phyloP scores from a whole-genome alignment of 2,888 invertebrate species.

The Leucophenga maculata region DNA sequence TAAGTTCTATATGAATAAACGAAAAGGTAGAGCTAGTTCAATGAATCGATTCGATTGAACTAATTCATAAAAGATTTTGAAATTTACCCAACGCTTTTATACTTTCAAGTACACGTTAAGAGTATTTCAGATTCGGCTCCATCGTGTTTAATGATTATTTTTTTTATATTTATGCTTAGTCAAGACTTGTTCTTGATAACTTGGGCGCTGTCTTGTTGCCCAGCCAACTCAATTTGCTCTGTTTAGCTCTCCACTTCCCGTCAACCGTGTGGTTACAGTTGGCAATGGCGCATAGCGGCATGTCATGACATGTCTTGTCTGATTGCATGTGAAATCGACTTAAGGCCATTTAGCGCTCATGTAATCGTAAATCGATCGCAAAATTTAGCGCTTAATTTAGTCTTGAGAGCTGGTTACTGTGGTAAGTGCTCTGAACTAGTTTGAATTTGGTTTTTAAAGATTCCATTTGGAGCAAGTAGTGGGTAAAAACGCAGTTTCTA shows the following conservation, averaged over 20 bases:
- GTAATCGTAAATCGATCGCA: constrained; percentile 3
- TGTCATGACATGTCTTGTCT: constrained; percentile 16
- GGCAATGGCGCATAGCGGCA: constrained; percentile 4
- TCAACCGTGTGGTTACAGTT: not conserved
- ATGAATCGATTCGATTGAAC: too few relatives aligned
- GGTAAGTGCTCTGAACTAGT: constrained; percentile 10
- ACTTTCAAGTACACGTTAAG: too few relatives aligned
- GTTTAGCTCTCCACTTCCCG: not conserved
- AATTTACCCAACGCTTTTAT: too few relatives aligned
- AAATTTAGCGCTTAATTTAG: constrained; percentile 15
- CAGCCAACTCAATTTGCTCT: not conserved
- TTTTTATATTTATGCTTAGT: not conserved
- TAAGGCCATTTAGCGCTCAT: constrained; percentile 21
- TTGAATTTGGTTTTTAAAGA: not conserved
- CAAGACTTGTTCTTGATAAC: not conserved
- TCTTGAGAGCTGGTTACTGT: not conserved
- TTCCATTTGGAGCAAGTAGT: not conserved
- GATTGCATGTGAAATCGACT: constrained; percentile 18
- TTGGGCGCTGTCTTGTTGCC: not conserved
- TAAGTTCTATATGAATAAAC: too few relatives aligned
- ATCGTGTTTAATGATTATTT: not conserved
- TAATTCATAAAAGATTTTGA: too few relatives aligned
- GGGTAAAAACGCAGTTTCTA: too few relatives aligned
- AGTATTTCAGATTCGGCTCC: too few relatives aligned
- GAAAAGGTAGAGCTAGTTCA: too few relatives aligned